Evolutionary conservation across 2,888 invertebrate genomes (phyloP).

Genomic region (Noctua comes): DNA sequence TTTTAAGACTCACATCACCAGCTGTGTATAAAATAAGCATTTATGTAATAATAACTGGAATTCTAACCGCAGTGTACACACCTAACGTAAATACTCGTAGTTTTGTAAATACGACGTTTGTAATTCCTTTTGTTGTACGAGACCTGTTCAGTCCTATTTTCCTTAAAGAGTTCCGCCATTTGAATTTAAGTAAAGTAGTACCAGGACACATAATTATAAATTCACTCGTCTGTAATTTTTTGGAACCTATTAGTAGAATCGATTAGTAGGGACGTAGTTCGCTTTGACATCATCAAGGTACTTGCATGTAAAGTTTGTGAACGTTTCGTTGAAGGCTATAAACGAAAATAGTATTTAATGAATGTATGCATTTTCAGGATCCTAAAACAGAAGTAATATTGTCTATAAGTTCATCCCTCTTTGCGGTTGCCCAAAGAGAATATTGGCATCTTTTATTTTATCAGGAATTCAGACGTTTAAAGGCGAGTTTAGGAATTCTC

Average conservation of each 20-base stretch:
- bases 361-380: neutral
- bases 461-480: no score
- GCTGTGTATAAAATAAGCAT: conserved; percentile 34
- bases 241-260: neutral
- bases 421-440: neutral
- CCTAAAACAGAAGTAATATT: neutral
- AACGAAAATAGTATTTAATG: neutral
- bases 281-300: neutral
- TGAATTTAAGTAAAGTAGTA: neutral
- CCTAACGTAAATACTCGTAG: conserved; percentile 2
- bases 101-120: conserved; percentile 10
- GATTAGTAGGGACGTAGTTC: neutral
- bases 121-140: no score
- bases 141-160: conserved; percentile 19
- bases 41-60: conserved; percentile 49
- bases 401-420: neutral
- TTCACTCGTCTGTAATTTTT: neutral
- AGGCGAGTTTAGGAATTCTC: neutral
- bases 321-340: neutral
- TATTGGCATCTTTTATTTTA: no score
- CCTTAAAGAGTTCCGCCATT: conserved; percentile 17
- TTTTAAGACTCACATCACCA: conserved; percentile 3
- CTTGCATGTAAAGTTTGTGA: no score
- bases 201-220: neutral
- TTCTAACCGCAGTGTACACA: conserved; percentile 38